These are phyloP conservation scores for Drosophila paulistorum DNA, from an alignment of 1,140 invertebrate genomes.

Conservation along the genomic window DNA sequence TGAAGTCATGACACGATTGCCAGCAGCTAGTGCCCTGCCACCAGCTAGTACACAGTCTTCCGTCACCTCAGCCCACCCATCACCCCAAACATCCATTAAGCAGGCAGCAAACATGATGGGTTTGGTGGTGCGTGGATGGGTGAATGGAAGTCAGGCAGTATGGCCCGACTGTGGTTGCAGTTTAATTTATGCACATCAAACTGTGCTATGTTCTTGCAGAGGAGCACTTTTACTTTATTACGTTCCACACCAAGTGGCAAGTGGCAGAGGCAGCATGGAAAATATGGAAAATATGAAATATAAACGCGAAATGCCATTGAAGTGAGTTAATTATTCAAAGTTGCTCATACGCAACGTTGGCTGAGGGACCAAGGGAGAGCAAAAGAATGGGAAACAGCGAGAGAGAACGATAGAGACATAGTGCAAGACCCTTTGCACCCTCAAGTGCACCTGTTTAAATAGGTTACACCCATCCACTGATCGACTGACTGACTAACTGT, in stretches of 20 bases:
- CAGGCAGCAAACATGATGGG: neutral
- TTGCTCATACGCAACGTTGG: constrained; percentile 62
- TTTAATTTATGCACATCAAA: constrained; percentile 40
- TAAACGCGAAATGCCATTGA: constrained; percentile 38
- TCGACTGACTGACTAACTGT: neutral
- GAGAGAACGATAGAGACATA: neutral
- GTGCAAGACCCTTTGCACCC: neutral
- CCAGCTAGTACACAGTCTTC: neutral
- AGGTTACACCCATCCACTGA: neutral
- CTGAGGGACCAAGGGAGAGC: constrained; percentile 25
- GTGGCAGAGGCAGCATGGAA: constrained; percentile 1
- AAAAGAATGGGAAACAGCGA: too few relatives aligned
- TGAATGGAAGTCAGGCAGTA: neutral
- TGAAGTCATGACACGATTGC: constrained; percentile 7
- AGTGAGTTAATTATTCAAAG: constrained; percentile 68
- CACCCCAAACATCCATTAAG: constrained; percentile 6
- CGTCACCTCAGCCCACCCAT: neutral
- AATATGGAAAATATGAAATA: constrained; percentile 1
- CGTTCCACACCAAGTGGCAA: constrained; percentile 54
- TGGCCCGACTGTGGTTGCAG: constrained; percentile 11
- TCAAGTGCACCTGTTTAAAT: constrained; percentile 3
- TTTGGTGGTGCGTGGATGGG: neutral
- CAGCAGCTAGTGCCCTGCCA: neutral
- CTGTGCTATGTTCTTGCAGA: constrained; percentile 17
- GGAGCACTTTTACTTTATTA: constrained; percentile 44